These are phyloP conservation scores for Polyploca ridens DNA, from an alignment of 2,888 invertebrate species.

Conservation along the genomic window DNA sequence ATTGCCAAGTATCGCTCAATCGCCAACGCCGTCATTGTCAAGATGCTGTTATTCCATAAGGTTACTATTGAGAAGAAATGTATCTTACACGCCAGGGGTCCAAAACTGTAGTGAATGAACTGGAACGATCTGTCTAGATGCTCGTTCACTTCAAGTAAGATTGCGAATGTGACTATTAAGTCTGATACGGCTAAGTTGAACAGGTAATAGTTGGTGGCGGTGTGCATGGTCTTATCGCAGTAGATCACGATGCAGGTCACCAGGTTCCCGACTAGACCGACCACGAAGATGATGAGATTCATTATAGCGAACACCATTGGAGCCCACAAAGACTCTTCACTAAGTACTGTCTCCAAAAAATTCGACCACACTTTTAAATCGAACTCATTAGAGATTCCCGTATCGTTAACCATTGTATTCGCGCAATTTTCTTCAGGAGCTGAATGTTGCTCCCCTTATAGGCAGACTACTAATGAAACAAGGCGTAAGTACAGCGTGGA, in stretches of 20 bases:
- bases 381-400: slow-evolving; percentile 6
- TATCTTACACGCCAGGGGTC: slow-evolving; percentile 51
- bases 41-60: slow-evolving; percentile 61
- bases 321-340: slow-evolving; percentile 38
- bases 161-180: slow-evolving; percentile 60
- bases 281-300: slow-evolving; percentile 47
- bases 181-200: slow-evolving; percentile 72
- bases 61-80: slow-evolving; percentile 54
- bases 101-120: slow-evolving; percentile 38
- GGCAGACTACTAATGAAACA: slow-evolving; percentile 16
- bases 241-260: slow-evolving; percentile 73
- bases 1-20: slow-evolving; percentile 64
- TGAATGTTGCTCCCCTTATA: slow-evolving; percentile 21
- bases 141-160: slow-evolving; percentile 53
- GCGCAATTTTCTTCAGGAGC: slow-evolving; percentile 19
- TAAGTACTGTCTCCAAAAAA: slow-evolving; percentile 39
- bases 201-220: slow-evolving; percentile 70
- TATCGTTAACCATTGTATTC: slow-evolving; percentile 14
- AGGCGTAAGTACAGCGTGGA: slow-evolving; percentile 2
- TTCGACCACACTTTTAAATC: slow-evolving; percentile 46
- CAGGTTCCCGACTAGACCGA: slow-evolving; percentile 62
- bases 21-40: slow-evolving; percentile 62
- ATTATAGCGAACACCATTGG: slow-evolving; percentile 31
- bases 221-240: slow-evolving; percentile 68
- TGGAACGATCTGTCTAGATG: slow-evolving; percentile 34